Conservation (phyloP, 2,113 vertebrate genomes). For the Psittacus erithacus region DNA sequence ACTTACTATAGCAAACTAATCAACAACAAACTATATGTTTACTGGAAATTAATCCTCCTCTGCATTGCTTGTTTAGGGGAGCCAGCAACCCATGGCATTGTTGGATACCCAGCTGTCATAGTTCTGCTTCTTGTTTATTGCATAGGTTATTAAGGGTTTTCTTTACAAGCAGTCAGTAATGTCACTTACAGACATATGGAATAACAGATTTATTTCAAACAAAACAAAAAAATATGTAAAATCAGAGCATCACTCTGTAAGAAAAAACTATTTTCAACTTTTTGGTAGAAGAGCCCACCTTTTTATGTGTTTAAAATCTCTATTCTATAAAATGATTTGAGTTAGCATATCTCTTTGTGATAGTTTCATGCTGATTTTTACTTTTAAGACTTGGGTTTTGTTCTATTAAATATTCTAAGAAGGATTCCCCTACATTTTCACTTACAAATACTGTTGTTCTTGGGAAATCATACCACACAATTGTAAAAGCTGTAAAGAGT, state of each 20-base stretch:
- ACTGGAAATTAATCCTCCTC: not conserved
- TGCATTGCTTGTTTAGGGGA: not conserved
- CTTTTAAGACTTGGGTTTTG: not conserved
- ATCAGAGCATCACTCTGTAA: not conserved
- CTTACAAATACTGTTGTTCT: not conserved
- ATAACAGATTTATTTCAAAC: not conserved
- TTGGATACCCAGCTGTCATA: not conserved
- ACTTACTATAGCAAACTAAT: not conserved
- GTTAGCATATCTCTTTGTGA: not conserved
- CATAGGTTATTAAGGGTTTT: not conserved
- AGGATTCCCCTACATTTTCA: not conserved
- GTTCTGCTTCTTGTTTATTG: not conserved
- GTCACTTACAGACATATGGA: not conserved
- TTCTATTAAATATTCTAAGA: not conserved
- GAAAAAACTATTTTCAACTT: not conserved
- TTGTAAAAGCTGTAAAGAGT: not conserved
- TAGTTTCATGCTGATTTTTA: not conserved
- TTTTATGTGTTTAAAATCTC: not conserved
- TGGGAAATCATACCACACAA: not conserved
- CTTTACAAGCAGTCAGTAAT: not conserved
- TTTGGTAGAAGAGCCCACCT: not conserved
- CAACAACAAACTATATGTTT: fast-evolving
- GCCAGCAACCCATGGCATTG: not conserved
- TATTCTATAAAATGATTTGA: not conserved
- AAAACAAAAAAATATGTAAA: not conserved